Conservation (phyloP, 2,888 invertebrate species). For the Sarcophaga variegata region DNA sequence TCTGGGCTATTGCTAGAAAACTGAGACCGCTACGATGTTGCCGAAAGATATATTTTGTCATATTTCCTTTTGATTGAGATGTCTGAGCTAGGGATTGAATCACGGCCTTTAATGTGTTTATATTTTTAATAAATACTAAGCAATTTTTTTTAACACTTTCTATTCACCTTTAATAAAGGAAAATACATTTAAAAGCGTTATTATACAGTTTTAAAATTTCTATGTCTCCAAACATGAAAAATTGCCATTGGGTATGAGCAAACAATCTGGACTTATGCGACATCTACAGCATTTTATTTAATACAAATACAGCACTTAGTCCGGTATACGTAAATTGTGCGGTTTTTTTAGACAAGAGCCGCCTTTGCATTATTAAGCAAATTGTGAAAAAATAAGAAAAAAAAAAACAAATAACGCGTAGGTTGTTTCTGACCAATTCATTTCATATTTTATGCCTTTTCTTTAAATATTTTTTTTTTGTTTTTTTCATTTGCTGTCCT, state of each 20-base stretch:
- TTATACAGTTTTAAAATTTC: no score
- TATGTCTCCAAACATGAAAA: background rate
- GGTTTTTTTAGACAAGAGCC: slow-evolving; percentile 51
- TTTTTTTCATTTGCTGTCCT: slow-evolving; percentile 19
- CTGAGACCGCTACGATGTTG: no score
- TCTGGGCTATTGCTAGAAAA: no score
- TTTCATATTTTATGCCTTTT: slow-evolving; percentile 12
- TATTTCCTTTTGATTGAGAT: no score
- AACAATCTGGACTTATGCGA: slow-evolving; percentile 15
- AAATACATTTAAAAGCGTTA: no score
- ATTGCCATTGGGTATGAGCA: slow-evolving; percentile 8
- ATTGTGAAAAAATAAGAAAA: slow-evolving; percentile 57
- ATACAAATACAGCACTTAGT: slow-evolving; percentile 35
- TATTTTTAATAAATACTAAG: no score
- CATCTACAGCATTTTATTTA: slow-evolving; percentile 42
- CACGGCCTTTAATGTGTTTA: no score
- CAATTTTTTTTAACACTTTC: no score
- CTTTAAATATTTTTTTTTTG: background rate
- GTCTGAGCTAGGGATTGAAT: no score
- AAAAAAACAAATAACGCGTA: slow-evolving; percentile 51
- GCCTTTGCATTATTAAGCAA: slow-evolving; percentile 70
- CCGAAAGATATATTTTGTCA: no score
- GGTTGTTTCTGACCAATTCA: slow-evolving; percentile 57
- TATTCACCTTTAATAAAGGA: no score
- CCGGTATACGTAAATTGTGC: slow-evolving; percentile 24